Percentiles rank a stretch among this genome's conserved stretches.
These are phyloP conservation scores for Drosophila seclusa DNA, from an alignment of 2,888 invertebrate species.

Conservation along the genomic window DNA sequence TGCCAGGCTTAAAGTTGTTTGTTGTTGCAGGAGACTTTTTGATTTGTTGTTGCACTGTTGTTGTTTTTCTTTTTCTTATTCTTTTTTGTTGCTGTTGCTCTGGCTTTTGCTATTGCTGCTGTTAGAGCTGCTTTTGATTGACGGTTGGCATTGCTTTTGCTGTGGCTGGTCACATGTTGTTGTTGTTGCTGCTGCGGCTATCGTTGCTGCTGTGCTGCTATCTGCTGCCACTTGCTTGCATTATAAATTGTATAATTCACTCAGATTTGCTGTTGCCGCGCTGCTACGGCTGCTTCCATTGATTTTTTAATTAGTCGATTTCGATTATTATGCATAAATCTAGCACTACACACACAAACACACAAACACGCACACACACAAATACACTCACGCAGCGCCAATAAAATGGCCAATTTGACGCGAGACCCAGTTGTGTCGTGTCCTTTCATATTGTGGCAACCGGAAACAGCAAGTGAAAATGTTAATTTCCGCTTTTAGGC, in stretches of 20 bases:
- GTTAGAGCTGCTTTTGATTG: conserved; percentile 32
- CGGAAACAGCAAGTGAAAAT: conserved; percentile 79
- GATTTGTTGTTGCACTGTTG: conserved; percentile 26
- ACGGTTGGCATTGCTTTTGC: conserved; percentile 17
- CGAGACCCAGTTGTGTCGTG: conserved; percentile 21
- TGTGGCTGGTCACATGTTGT: conserved; percentile 25
- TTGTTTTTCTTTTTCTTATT: conserved; percentile 6
- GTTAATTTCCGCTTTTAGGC: conserved; percentile 77
- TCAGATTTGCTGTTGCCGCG: conserved; percentile 1
- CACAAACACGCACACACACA: conserved; percentile 16
- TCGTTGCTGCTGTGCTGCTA: conserved; percentile 27
- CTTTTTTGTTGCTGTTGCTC: conserved; percentile 2
- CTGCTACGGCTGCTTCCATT: conserved; percentile 33
- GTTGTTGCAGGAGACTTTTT: conserved; percentile 20
- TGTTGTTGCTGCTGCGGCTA: conserved; percentile 9
- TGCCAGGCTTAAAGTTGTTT: conserved; percentile 18
- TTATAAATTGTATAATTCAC: conserved; percentile 29
- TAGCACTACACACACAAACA: conserved; percentile 14
- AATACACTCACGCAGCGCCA: conserved; percentile 11
- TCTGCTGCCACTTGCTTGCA: conserved; percentile 36
- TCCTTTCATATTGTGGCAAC: conserved; percentile 42
- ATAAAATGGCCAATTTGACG: conserved; percentile 35
- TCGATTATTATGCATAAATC: conserved; percentile 29
- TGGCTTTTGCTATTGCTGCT: conserved; percentile 21
- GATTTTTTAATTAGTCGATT: conserved; percentile 51